Percentiles rank a stretch among this genome's conserved stretches.
Evolutionary conservation across 2,797 vertebrate species (phyloP).

Genomic region (Florisuga fusca): DNA sequence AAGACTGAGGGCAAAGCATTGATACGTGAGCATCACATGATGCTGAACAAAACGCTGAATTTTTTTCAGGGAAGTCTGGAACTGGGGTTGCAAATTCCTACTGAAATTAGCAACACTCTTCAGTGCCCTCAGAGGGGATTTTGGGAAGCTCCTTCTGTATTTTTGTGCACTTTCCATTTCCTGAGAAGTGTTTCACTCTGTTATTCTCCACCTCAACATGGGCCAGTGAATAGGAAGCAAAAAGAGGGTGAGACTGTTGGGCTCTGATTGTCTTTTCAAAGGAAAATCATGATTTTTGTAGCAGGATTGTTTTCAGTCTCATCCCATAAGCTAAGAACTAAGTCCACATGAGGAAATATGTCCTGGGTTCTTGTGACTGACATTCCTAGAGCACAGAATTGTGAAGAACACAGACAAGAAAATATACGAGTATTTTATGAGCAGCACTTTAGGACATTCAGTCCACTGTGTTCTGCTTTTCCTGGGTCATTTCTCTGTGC

Average conservation of each 20-base stretch:
- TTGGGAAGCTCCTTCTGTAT: neutral
- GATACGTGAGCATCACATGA: neutral
- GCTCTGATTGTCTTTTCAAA: neutral
- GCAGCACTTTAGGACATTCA: neutral
- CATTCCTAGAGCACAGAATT: neutral
- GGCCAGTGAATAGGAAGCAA: neutral
- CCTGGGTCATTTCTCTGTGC: neutral
- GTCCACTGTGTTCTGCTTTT: neutral
- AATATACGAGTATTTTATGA: rapidly evolving
- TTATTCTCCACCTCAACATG: neutral
- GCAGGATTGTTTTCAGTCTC: neutral
- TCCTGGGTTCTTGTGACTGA: neutral
- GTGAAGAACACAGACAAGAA: neutral
- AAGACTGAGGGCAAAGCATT: neutral
- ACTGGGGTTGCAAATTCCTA: neutral
- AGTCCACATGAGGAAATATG: neutral
- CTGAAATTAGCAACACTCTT: neutral
- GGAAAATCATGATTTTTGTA: neutral
- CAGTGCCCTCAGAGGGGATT: neutral
- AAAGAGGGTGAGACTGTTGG: neutral
- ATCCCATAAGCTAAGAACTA: no score
- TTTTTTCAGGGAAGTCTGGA: neutral
- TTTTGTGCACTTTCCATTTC: neutral
- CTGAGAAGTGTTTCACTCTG: neutral
- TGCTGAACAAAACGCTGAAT: neutral